Evolutionary conservation across 2,888 invertebrate species (phyloP), one percentile per base, ranked within the genome.

Genomic region (Hipparchia sbordonii): DNA sequence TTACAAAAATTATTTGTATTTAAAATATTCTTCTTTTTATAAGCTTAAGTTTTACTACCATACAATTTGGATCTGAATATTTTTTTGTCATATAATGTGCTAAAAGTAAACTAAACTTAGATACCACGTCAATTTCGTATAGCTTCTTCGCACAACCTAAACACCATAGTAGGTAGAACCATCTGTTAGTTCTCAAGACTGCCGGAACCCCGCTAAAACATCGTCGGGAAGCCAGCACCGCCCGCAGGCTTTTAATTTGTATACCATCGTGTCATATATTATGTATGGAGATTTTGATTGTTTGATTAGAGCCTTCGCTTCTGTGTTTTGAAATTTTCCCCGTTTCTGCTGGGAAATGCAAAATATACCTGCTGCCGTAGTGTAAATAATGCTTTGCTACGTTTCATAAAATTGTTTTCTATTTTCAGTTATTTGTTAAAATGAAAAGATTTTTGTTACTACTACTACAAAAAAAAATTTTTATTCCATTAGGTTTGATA

Each of bases 121-220:
- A 66, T 74, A 71, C 82, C 88, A 69, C 67, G 83, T 85, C 85
- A 81, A 81, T 60, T 62, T 46, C 60, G 70, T 33, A 48, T 70
- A 65, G 71, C 74, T 73, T 72, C 69, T 52, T 74, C 73, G 69
- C 52, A 74, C 77, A 73, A 39, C 73, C 75, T 80, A 79, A 82
- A 81, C 79, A 82, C 84, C 82, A 83, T 77, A 77, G 77, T 76
- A 78, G 81, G 77, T 76, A 78, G 81, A 81, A 84, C 80, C 92
- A 93, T 89, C 91, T 93, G 93, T 82, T 82, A 77, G 81, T 88
- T 93, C 92, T 85, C 92, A 92, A 82, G 89, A 77, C 84, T 80
- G 81, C 80, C 80, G 82, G 87, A 88, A 87, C 88, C 84, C 84
- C 80, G 86, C 85, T 87, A 87, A 85, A 88, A 85, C 82, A 82